These are phyloP conservation scores for Pluvianellus socialis DNA, from an alignment of 2,113 vertebrate genomes.

Conservation along the genomic window DNA sequence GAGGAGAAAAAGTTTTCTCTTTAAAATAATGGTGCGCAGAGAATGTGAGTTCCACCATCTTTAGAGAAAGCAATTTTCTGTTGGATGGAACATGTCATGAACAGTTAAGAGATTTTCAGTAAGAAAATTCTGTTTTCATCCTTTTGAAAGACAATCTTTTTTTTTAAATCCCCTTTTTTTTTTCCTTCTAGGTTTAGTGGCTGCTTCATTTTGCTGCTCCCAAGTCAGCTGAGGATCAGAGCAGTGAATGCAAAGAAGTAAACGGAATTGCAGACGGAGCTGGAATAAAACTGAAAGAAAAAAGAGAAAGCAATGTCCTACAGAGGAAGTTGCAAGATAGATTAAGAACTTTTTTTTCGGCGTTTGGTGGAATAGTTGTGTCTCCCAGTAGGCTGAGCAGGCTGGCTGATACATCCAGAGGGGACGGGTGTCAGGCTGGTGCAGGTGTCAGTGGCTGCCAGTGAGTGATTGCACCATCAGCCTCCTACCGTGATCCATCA, in stretches of 20 bases:
- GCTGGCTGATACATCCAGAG: constrained; percentile 76
- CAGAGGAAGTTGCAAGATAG: constrained; percentile 63
- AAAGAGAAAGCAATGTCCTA: constrained; percentile 63
- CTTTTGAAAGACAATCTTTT: not conserved
- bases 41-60: not conserved
- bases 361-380: constrained; percentile 74
- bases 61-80: not conserved
- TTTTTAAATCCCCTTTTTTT: too few relatives aligned
- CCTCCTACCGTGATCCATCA: constrained; percentile 95
- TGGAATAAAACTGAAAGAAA: not conserved
- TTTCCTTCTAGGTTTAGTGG: not conserved
- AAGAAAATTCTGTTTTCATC: not conserved
- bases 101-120: not conserved
- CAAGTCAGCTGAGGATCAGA: not conserved
- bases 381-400: constrained; percentile 79
- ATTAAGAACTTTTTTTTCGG: constrained; percentile 72
- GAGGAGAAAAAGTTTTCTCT: not conserved
- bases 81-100: not conserved
- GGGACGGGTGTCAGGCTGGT: constrained; percentile 88
- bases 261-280: not conserved
- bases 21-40: not conserved
- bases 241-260: not conserved
- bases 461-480: constrained; percentile 99
- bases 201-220: not conserved
- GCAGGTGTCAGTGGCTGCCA: constrained; percentile 83